These are phyloP conservation scores for Peucedramus taeniatus DNA, from an alignment of 2,113 vertebrate species.

Conservation along the genomic window DNA sequence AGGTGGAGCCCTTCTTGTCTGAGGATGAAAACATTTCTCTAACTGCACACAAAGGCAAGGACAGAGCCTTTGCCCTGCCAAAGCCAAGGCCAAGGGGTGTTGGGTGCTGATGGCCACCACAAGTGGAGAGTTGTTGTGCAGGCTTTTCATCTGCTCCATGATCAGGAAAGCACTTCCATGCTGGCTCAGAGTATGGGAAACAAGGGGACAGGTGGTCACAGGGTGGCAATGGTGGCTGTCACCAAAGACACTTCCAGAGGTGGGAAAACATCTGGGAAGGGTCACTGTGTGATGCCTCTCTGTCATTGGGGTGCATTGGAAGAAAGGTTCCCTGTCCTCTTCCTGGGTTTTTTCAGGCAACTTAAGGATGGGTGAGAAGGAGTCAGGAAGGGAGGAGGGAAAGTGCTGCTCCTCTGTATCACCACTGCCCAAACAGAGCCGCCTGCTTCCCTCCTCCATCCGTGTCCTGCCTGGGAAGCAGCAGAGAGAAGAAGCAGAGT, in stretches of 20 bases:
- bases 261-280: not conserved
- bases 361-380: not conserved
- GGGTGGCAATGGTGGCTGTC: not conserved
- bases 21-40: conserved; percentile 17
- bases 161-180: not conserved
- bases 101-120: not conserved
- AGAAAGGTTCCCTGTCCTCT: not conserved
- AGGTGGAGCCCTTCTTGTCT: conserved; percentile 39
- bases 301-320: not conserved
- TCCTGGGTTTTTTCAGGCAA: not conserved
- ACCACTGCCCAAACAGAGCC: not conserved
- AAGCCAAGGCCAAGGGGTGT: not conserved
- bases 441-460: not conserved
- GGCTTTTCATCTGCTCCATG: not conserved
- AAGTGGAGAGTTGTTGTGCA: not conserved
- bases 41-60: not conserved
- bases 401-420: not conserved
- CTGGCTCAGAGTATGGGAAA: not conserved
- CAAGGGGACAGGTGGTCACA: not conserved
- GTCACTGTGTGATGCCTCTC: not conserved
- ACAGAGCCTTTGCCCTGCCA: not conserved
- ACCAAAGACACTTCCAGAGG: not conserved
- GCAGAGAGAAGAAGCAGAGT: not conserved
- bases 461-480: not conserved
- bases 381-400: not conserved